Evolutionary conservation across 2,113 vertebrate species (phyloP), one percentile per base, ranked within the genome.

Genomic region (Lepus timidus): DNA sequence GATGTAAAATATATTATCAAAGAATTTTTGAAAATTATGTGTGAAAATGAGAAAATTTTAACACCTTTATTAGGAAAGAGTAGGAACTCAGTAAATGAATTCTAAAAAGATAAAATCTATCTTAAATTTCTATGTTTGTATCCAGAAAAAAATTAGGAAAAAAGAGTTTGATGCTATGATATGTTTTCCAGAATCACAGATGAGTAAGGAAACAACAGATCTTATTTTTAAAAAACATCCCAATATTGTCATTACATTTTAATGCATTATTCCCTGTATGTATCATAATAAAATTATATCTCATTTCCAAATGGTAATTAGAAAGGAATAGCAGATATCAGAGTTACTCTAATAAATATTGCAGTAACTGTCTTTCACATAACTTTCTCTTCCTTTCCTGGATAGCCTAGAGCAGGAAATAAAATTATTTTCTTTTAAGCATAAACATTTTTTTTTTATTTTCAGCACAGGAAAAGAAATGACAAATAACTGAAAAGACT

Each of bases 71-170:
- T 67, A 67, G 52, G 10, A 70, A 58, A 76, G 67, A 64, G 23
- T 19, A 68, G n/a, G 0, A 88, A 29, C 10, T 49, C 23, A 83
- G 80, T 62, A 73, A 82, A 20, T 64, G 22, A 76, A 36, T 64
- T 1, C 9, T 91, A 23, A n/a, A 79, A 92, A 71, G 9, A 55
- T 27, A 67, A 44, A 2, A 33, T 58, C n/a, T n/a, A 78, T 76
- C 25, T 70, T 76, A 36, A 62, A 51, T 93, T 90, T 89, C 6
- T 51, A 81, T 79, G 92, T 86, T 20, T 74, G 23, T n/a, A n/a
- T 74, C 79, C 44, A 27, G 67, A 88, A 88, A 88, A 84, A 36
- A 85, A 49, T 25, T 62, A 71, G 61, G 39, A 4, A 44, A 49
- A 19, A 75, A 74, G 20, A 70, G 25, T 84, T 75, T 70, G 16